Base-by-base conservation (phyloP, 2,113 vertebrate genomes). In the Gopherus evgoodei region DNA sequence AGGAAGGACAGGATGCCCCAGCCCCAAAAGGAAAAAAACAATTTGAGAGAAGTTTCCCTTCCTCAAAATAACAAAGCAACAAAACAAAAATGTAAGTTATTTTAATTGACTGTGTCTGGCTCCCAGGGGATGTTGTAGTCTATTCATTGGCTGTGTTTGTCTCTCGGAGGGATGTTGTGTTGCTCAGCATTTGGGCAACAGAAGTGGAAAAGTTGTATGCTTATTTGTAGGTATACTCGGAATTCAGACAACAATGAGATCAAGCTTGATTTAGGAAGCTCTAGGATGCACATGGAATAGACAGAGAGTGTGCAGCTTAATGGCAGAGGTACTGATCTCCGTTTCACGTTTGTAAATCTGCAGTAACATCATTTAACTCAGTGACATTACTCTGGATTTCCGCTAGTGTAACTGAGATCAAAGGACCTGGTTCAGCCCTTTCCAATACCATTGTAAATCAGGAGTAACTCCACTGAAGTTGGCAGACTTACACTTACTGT, bases 61-160 rank as follows among this genome's bases (percentile, higher is more conserved):
- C 75, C 86, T 35, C 62, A 95, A 94, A 95, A 89, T 72, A 94
- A 90, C 22, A 94, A 91, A 94, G 24, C 1, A 8, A 65, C 65
- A 31, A 65, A 85, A 88, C 78, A 17, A 89, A 88, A 92, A 79
- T 87, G 59, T 81, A 50, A 93, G 83, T 80, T 53, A 84, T 92
- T 92, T 92, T 50, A 90, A 80, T 35, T 83, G 50, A 52, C 89
- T 83, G 47, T 88, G 29, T 56, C 81, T 91, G 86, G 50, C 82
- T 92, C 72, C 83, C 54, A 4, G 80, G 57, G 84, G 85, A 53
- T 81, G 59, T 87, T 59, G 81, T 81, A 69, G 86, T 72, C 19
- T 38, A 38, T 92, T 54, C 89, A 82, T 25, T 83, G 53, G 38
- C 89, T 83, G 54, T 88, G 27, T 56, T 81, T 92, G 84, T 50